Percentiles rank a stretch among this genome's conserved stretches.
These are phyloP conservation scores for Alligator mississippiensis DNA, from an alignment of 2,113 vertebrate genomes.

Conservation along the genomic window DNA sequence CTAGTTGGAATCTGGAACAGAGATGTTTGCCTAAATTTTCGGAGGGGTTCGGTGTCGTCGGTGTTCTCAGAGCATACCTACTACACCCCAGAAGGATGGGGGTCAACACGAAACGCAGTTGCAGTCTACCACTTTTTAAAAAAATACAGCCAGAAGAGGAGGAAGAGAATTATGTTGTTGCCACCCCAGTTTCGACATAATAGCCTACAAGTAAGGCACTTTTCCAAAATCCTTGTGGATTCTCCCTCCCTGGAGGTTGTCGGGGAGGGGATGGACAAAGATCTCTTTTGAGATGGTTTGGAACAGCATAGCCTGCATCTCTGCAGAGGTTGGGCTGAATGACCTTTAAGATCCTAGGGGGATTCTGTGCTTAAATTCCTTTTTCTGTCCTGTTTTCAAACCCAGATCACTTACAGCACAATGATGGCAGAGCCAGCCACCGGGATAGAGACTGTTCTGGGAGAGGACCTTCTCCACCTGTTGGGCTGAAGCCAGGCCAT, in stretches of 20 bases:
- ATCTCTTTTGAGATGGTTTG: too few species aligned
- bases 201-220: rapidly evolving
- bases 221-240: neutral
- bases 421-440: neutral
- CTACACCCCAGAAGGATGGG: rapidly evolving
- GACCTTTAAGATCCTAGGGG: too few species aligned
- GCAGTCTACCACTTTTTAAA: neutral
- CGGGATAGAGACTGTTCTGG: too few species aligned
- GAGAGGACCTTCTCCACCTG: too few species aligned
- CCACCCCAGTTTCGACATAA: neutral
- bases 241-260: neutral
- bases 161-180: neutral
- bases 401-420: too few species aligned
- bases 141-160: neutral
- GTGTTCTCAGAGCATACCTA: neutral
- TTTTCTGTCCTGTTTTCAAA: too few species aligned
- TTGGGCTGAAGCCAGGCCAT: too few species aligned
- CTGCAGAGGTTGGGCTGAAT: too few species aligned
- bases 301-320: too few species aligned
- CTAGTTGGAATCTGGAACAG: too few species aligned
- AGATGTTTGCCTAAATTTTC: neutral
- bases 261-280: too few species aligned
- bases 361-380: too few species aligned
- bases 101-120: neutral
- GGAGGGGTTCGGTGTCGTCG: neutral